These are phyloP conservation scores for Philopedon plagiatum DNA, from an alignment of 2,888 invertebrate species.

Conservation along the genomic window DNA sequence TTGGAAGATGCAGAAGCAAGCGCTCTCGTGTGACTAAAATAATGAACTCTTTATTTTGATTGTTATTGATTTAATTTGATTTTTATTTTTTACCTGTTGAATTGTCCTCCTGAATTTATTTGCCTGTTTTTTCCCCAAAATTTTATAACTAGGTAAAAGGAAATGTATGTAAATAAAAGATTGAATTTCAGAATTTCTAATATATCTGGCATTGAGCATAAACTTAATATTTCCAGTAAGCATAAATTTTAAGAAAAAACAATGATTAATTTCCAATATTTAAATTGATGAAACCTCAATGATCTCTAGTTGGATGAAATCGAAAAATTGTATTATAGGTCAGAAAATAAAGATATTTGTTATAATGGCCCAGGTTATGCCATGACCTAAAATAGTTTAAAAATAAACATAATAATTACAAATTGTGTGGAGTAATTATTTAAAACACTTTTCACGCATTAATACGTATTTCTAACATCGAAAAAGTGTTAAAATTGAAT, in stretches of 20 bases:
- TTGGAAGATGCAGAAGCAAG: no score
- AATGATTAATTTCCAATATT: neutral
- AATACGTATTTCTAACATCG: neutral
- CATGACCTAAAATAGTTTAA: neutral
- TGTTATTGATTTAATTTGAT: no score
- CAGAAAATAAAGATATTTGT: slow-evolving; percentile 3
- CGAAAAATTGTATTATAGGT: neutral
- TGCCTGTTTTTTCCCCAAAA: slow-evolving; percentile 1
- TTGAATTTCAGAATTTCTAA: neutral
- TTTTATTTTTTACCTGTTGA: no score
- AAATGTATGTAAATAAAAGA: slow-evolving; percentile 29
- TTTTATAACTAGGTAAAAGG: slow-evolving; percentile 11
- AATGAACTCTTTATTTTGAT: no score
- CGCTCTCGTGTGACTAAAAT: no score
- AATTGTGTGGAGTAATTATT: neutral
- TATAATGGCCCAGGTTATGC: neutral
- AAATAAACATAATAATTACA: neutral
- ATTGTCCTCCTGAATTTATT: no score
- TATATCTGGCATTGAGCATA: neutral
- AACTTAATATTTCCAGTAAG: neutral
- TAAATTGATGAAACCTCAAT: neutral
- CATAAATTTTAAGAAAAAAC: neutral
- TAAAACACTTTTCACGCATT: no score
- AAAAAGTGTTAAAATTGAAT: neutral
- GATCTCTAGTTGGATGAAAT: slow-evolving; percentile 1